Conservation (phyloP, 2,797 vertebrate species). For the Limnodromus scolopaceus region DNA sequence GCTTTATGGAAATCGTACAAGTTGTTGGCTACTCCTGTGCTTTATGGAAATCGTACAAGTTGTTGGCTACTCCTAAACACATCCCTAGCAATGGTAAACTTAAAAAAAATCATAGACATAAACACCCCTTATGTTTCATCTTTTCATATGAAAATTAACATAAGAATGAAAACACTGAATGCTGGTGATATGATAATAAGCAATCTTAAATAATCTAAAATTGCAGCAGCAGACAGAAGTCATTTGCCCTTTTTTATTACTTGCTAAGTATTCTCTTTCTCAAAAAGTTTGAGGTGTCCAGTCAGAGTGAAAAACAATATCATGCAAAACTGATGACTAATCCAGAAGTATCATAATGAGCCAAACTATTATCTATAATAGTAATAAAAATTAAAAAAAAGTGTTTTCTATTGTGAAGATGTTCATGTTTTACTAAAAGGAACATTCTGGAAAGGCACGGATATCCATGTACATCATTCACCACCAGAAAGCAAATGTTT, state of each 20-base stretch:
- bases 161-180: neutral
- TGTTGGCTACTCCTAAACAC: neutral
- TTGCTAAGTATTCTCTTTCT: neutral
- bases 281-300: neutral
- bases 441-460: neutral
- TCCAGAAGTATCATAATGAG: neutral
- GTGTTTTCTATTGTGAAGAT: neutral
- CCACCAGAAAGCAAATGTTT: neutral
- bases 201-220: constrained; percentile 10
- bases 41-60: neutral
- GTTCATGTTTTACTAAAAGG: neutral
- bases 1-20: neutral
- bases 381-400: neutral
- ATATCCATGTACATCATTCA: neutral
- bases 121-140: neutral
- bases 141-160: neutral
- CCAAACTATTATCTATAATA: neutral
- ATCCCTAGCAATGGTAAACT: neutral
- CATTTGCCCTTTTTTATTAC: neutral
- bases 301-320: neutral
- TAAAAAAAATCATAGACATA: neutral
- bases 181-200: neutral
- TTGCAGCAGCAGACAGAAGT: neutral
- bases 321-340: neutral
- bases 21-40: neutral